phyloP scores from a whole-genome alignment of 2,113 vertebrate genomes.

The Colinus virginianus region DNA sequence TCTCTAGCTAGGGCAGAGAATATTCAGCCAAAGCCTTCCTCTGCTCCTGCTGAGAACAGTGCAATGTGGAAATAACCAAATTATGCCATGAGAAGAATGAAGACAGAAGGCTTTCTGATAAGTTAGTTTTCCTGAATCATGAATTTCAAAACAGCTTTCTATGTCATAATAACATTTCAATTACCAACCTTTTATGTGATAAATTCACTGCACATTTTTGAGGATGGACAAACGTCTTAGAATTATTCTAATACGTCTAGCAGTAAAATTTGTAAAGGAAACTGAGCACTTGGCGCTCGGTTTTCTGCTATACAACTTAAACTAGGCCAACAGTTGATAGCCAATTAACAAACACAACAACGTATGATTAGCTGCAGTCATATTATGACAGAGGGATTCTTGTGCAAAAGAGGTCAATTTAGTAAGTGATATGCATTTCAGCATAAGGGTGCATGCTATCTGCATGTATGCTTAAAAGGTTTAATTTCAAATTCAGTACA shows the following conservation, averaged over 20 bases:
- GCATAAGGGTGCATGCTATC: background rate
- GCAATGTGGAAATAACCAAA: background rate
- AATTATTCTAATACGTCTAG: background rate
- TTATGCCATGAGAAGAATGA: slow-evolving; percentile 6
- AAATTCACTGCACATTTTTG: background rate
- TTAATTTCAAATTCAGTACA: background rate
- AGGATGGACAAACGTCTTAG: background rate
- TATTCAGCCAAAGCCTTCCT: slow-evolving; percentile 8
- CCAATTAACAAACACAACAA: slow-evolving; percentile 44
- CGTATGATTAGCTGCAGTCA: background rate
- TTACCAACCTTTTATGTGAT: background rate
- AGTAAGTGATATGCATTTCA: slow-evolving; percentile 3
- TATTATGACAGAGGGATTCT: background rate
- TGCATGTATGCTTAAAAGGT: background rate
- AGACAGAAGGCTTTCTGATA: background rate
- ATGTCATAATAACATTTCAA: background rate
- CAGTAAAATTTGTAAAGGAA: background rate
- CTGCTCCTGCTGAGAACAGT: background rate
- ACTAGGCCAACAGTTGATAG: slow-evolving; percentile 13
- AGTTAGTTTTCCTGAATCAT: background rate
- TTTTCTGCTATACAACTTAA: background rate
- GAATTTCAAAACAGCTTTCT: slow-evolving; percentile 17
- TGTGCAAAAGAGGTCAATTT: slow-evolving; percentile 27
- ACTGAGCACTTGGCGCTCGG: background rate
- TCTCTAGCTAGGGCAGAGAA: background rate